These are phyloP conservation scores for Monopterus albus DNA, from an alignment of 2,113 vertebrate species.

Conservation along the genomic window DNA sequence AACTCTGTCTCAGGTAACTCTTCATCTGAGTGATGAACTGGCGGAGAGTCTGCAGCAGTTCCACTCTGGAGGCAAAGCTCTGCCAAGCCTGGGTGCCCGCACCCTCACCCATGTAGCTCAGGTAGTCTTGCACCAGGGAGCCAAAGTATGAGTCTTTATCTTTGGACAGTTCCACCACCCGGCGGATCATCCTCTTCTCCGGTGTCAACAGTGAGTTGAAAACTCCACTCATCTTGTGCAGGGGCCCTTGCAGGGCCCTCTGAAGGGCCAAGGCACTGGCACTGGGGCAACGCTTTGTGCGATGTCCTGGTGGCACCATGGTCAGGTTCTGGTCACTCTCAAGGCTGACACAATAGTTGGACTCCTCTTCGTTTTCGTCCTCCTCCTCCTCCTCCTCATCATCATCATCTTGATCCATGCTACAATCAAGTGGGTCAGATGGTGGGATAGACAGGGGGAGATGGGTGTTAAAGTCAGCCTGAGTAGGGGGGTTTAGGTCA, in stretches of 20 bases:
- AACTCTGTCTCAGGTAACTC: conserved; percentile 95
- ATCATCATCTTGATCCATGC: conserved; percentile 87
- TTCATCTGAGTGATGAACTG: conserved; percentile 99
- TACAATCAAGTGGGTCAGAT: conserved; percentile 81
- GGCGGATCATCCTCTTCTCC: conserved; percentile 88
- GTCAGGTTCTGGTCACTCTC: conserved; percentile 76
- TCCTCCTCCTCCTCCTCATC: conserved; percentile 73
- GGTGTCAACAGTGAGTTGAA: conserved; percentile 94
- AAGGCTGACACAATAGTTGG: conserved; percentile 56
- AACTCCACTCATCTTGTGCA: conserved; percentile 91
- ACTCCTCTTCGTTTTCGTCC: conserved; percentile 72
- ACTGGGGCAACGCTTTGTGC: conserved; percentile 85
- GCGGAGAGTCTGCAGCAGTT: conserved; percentile 95
- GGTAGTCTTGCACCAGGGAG: conserved; percentile 93
- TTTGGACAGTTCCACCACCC: conserved; percentile 88
- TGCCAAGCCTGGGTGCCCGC: conserved; percentile 78
- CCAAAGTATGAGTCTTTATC: conserved; percentile 94
- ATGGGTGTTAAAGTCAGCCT: conserved; percentile 74
- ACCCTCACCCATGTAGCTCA: conserved; percentile 93
- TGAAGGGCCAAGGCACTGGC: conserved; percentile 86
- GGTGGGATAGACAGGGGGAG: conserved; percentile 80
- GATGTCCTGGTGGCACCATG: conserved; percentile 77
- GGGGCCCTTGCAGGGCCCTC: conserved; percentile 88
- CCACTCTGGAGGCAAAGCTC: conserved; percentile 88
- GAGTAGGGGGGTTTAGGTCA: conserved; percentile 65